Evolutionary conservation across 2,113 vertebrate species (phyloP).

Genomic region (Rhinopomastus cyanomelas): DNA sequence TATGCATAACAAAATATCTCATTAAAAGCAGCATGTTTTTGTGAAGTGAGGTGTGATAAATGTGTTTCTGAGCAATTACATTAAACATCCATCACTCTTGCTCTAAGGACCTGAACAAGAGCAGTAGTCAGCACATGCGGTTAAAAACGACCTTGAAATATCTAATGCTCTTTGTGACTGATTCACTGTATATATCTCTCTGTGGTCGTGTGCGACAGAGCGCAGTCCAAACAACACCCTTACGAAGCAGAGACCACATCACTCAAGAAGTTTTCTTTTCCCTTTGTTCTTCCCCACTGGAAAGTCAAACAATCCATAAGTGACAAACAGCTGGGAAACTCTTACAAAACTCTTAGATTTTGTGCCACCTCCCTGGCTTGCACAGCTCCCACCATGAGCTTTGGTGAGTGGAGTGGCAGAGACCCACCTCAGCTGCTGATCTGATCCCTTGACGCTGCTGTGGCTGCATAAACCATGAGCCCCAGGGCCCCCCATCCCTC

Average conservation of each 20-base stretch:
- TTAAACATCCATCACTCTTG: neutral
- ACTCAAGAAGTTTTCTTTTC: neutral
- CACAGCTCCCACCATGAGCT: fast-evolving
- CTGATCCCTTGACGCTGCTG: neutral
- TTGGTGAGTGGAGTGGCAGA: fast-evolving
- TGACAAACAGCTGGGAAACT: neutral
- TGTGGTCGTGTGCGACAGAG: neutral
- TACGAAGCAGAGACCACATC: neutral
- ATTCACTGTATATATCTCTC: neutral
- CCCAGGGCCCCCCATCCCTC: neutral
- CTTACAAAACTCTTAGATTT: neutral
- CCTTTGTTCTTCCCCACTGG: neutral
- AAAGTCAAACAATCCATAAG: neutral
- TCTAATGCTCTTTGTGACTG: neutral
- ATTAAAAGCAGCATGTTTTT: neutral
- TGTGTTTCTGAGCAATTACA: neutral
- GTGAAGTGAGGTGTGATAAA: neutral
- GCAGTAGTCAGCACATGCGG: neutral
- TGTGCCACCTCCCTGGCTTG: neutral
- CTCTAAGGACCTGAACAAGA: neutral
- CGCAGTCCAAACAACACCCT: neutral
- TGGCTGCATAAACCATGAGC: neutral
- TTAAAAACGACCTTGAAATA: neutral
- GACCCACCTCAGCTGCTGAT: neutral
- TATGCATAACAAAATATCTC: neutral